Evolutionary conservation across 2,797 vertebrate genomes (phyloP).

Genomic region (Peromyscus aztecus): DNA sequence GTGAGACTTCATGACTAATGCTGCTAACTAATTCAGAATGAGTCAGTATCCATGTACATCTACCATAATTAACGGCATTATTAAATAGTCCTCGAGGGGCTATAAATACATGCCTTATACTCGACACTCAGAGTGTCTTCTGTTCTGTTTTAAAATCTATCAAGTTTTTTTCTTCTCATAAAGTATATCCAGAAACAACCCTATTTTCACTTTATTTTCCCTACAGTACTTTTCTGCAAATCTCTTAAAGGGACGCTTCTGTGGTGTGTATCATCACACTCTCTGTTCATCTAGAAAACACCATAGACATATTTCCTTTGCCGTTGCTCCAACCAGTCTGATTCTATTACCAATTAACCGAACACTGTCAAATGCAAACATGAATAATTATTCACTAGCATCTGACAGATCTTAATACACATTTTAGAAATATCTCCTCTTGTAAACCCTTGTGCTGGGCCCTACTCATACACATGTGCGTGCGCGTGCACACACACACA

Average conservation of each 20-base stretch:
- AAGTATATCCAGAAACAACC: neutral
- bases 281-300: neutral
- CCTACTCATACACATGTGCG: no score
- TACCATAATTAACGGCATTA: constrained; percentile 53
- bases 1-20: constrained; percentile 63
- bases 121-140: constrained; percentile 33
- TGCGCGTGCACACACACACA: no score
- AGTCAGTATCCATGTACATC: constrained; percentile 37
- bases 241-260: fast-evolving
- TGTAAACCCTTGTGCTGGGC: neutral
- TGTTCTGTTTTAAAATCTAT: constrained; percentile 9
- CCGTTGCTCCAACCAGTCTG: neutral
- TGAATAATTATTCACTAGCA: neutral
- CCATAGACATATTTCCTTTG: neutral
- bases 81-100: constrained; percentile 42
- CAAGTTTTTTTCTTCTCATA: neutral
- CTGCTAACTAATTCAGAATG: constrained; percentile 70
- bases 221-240: neutral
- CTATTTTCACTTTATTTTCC: neutral
- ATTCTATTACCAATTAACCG: neutral
- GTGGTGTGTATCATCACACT: neutral
- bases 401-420: neutral
- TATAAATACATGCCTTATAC: constrained; percentile 48
- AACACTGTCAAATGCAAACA: neutral
- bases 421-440: neutral